Base-by-base conservation (phyloP, 2,113 vertebrate species). In the Dunckerocampus dactyliophorus region DNA sequence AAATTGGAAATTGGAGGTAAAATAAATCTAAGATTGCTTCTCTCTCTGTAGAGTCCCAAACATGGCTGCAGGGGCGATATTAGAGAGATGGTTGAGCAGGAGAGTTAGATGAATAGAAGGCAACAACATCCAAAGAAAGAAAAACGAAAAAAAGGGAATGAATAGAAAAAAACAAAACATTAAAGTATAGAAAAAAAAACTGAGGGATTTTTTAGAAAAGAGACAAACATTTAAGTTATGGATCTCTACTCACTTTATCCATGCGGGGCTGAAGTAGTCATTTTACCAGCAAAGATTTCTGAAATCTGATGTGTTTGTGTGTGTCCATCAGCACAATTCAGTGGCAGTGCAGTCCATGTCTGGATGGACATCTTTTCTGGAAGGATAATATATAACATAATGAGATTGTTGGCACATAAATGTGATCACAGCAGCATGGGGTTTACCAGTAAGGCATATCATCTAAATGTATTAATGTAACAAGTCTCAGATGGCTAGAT, bases 1-100 rank as follows among this genome's bases (percentile, higher is more conserved):
- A 91, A 89, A 91, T 87, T 90, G 80, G 82, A 89, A 83, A 72
- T 72, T 66, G 75, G 75, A 84, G 84, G 87, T 80, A 65, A 72
- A 86, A 84, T 76, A 88, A 81, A 80, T 77, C 83, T 85, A 74
- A 88, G 83, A 79, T 87, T 75, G 71, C 67, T 60, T 86, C 72
- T 65, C 73, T 89, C 79, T 84, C 47, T 84, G 69, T 85, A 87
- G 90, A 91, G 87, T 77, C 67, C 77, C 39, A 70, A 80, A 86
- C 79, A 85, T 83, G 77, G 80, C 85, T 87, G 77, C 79, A 78
- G 85, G 87, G 85, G 74, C 79, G 78, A 86, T 83, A 87, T 86
- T 87, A 85, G 72, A 82, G 83, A 62, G 51, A 70, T 54, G 69
- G 60, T 75, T 78, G 63, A 79, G 73, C 65, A 80, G 60, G 60